phyloP scores from a whole-genome alignment of 2,797 vertebrate species.

The Botia kubotai region DNA sequence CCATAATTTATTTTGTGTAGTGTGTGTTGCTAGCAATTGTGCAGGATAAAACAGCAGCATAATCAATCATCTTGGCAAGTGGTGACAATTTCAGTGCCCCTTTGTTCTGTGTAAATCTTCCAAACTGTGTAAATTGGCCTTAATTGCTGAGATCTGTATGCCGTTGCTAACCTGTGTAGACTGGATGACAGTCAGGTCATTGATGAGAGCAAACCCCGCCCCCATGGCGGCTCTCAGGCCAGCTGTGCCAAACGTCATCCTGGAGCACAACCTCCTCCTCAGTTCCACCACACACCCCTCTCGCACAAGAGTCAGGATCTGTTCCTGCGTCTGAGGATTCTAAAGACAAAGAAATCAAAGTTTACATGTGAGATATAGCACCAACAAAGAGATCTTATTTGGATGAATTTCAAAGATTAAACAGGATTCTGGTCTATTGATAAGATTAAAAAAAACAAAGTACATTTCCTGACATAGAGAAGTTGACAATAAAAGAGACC shows the following conservation, averaged over 20 bases:
- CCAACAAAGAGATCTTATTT: background rate
- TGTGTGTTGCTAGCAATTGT: no score
- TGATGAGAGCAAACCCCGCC: constrained; percentile 91
- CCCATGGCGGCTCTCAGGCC: constrained; percentile 94
- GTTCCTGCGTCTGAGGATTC: constrained; percentile 86
- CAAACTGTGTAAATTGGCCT: no score
- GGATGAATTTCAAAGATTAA: background rate
- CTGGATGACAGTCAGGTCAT: constrained; percentile 94
- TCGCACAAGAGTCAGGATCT: constrained; percentile 83
- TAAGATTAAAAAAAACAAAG: background rate
- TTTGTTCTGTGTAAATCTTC: no score
- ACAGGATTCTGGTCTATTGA: background rate
- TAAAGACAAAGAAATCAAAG: constrained; percentile 57
- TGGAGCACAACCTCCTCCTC: constrained; percentile 81
- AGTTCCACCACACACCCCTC: constrained; percentile 81
- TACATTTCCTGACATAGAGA: background rate
- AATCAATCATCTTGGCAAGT: no score
- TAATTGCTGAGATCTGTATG: background rate
- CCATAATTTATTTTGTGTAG: no score
- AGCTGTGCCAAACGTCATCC: constrained; percentile 90
- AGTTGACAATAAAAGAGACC: background rate
- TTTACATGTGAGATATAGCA: background rate
- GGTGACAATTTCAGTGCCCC: no score
- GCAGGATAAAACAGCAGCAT: no score
- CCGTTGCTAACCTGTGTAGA: constrained; percentile 85